Evolutionary conservation across 2,113 vertebrate genomes (phyloP), one percentile per base, ranked within the genome.

Genomic region (Platichthys flesus): DNA sequence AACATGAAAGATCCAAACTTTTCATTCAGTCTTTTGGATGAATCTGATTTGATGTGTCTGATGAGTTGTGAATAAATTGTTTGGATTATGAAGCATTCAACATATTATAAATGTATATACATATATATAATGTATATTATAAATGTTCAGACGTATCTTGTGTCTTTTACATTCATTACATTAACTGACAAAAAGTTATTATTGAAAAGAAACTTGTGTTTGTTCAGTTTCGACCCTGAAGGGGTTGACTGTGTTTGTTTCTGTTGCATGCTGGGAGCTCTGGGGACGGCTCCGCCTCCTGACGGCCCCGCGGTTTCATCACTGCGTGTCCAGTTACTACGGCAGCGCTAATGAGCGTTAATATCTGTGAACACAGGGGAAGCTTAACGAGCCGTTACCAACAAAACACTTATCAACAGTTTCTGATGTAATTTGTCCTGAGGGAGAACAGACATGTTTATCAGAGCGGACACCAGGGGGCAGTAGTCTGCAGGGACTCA

Each of bases 391-490:
- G 81, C 26, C 62, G 67, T 59, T 7, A 16, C 9, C 18, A 24
- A 71, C 47, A 4, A 73, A 85, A 83, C 69, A 71, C 62, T 85
- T 47, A 77, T 40, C 21, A 80, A 82, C 74, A 81, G 71, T 74
- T 55, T 81, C 45, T 54, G 68, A 79, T 84, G 54, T 89, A 89
- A 86, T 86, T 84, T 88, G 47, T 0, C 84, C 73, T 15, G 3
- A 0, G 68, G 67, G 62, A 57, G 56, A 35, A 26, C 23, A 54
- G 54, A 60, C 10, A 9, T 37, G 59, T 61, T 37, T 35, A n/a
- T 61, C 59, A 61, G 35, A n/a, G n/a, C 16, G 57, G 74, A 12
- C 40, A n/a, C 55, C 45, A 8, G 23, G 49, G 58, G 52, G 16
- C 66, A 20, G 28, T 61, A 54, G 56, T 20, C 51, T 13, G 26